These are phyloP conservation scores for Druceiella hillmani DNA, from an alignment of 2,888 invertebrate species.

Conservation along the genomic window DNA sequence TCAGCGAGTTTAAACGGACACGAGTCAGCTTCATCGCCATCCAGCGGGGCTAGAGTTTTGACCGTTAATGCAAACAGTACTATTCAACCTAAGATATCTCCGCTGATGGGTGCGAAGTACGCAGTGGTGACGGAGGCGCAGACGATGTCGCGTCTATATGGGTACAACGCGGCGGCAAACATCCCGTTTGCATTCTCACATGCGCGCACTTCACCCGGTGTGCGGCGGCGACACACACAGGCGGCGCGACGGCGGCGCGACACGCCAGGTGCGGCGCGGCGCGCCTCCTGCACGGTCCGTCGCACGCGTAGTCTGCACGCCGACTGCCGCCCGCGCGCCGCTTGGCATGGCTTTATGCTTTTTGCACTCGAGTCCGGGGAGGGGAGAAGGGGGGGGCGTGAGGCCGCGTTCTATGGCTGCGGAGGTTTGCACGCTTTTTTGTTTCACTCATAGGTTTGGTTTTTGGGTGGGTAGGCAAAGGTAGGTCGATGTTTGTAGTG, in stretches of 20 bases:
- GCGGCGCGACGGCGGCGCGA: constrained; percentile 16
- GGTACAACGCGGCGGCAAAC: constrained; percentile 42
- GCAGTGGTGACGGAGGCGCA: constrained; percentile 40
- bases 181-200: constrained; percentile 49
- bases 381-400: constrained; percentile 6
- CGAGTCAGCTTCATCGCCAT: constrained; percentile 41
- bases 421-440: constrained; percentile 5
- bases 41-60: constrained; percentile 27
- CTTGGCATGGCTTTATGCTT: constrained; percentile 5
- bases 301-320: constrained; percentile 37
- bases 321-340: constrained; percentile 1
- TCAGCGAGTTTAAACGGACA: no score
- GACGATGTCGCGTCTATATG: constrained; percentile 44
- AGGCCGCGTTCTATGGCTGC: constrained; percentile 3
- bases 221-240: constrained; percentile 24
- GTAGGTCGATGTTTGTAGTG: no score
- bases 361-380: neutral
- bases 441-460: neutral
- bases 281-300: constrained; percentile 31
- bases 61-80: neutral
- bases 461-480: no score
- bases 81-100: constrained; percentile 47
- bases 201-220: constrained; percentile 28
- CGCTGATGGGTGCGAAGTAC: constrained; percentile 36
- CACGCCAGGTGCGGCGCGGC: constrained; percentile 28